Evolutionary conservation across 1,140 invertebrate species (phyloP).

Genomic region (Ruditapes philippinarum): DNA sequence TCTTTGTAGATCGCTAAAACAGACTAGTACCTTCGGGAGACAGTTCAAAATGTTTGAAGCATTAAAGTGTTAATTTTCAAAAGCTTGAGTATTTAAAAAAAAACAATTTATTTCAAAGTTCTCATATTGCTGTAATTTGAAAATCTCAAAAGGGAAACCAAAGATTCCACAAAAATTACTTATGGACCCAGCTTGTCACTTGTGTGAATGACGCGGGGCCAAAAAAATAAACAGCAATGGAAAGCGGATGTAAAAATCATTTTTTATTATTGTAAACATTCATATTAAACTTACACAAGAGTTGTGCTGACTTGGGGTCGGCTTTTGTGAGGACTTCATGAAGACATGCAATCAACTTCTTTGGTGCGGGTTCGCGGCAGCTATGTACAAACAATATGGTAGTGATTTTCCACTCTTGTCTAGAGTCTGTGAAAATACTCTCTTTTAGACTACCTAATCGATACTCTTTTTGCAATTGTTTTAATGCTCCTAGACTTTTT

Average conservation of each 20-base stretch:
- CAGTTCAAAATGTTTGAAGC: too few species aligned
- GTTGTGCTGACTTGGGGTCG: neutral
- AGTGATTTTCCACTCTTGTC: neutral
- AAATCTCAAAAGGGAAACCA: too few species aligned
- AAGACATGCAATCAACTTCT: slow-evolving; percentile 15
- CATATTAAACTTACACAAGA: neutral
- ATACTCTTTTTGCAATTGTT: too few species aligned
- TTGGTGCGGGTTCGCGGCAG: neutral
- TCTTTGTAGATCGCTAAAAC: too few species aligned
- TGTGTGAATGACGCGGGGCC: neutral
- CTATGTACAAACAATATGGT: slow-evolving; percentile 38
- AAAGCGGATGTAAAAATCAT: too few species aligned
- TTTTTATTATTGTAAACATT: neutral
- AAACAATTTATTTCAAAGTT: too few species aligned
- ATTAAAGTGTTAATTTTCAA: too few species aligned
- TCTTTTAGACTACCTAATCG: neutral
- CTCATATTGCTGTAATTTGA: neutral
- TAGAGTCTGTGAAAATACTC: too few species aligned
- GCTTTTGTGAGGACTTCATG: neutral
- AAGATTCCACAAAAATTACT: too few species aligned
- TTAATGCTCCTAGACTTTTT: neutral
- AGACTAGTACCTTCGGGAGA: too few species aligned
- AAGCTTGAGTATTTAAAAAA: too few species aligned
- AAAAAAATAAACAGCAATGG: too few species aligned
- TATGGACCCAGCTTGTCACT: neutral